Percentiles rank a stretch among this genome's conserved stretches.
Conservation (phyloP, 2,113 vertebrate species). For the Protobothrops mucrosquamatus region DNA sequence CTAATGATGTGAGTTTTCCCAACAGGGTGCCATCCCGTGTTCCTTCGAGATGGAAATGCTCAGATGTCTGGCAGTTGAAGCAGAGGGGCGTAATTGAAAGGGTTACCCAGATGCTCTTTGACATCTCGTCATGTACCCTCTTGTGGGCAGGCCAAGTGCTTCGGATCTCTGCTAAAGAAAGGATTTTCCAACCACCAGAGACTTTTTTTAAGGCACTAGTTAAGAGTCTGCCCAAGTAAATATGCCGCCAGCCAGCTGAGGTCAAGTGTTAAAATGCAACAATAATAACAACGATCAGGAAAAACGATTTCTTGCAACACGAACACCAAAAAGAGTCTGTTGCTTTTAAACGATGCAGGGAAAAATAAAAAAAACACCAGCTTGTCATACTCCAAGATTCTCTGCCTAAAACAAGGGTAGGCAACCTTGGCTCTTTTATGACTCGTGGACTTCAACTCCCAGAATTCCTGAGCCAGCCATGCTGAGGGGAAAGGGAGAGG, state of each 20-base stretch:
- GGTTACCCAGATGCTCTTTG: slow-evolving; percentile 49
- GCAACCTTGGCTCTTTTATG: too few species aligned
- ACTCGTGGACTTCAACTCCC: too few species aligned
- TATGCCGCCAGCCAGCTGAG: slow-evolving; percentile 37
- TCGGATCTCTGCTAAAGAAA: slow-evolving; percentile 44
- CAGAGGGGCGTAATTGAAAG: slow-evolving; percentile 46
- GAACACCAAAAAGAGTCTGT: slow-evolving; percentile 26
- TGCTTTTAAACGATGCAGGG: background rate
- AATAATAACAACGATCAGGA: background rate
- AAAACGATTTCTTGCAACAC: background rate
- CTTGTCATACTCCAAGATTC: background rate
- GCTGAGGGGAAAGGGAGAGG: too few species aligned
- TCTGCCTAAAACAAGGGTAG: background rate
- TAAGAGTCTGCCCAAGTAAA: slow-evolving; percentile 41
- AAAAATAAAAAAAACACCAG: background rate
- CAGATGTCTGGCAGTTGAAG: slow-evolving; percentile 23
- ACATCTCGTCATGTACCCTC: slow-evolving; percentile 37
- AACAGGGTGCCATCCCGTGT: slow-evolving; percentile 1
- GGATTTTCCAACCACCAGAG: background rate
- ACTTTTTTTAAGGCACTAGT: slow-evolving; percentile 7
- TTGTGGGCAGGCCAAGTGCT: slow-evolving; percentile 24
- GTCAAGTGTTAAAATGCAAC: slow-evolving; percentile 34
- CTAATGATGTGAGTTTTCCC: slow-evolving; percentile 22
- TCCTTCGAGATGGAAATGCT: slow-evolving; percentile 17
- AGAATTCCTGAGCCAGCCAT: too few species aligned